Evolutionary conservation across 2,797 vertebrate species (phyloP).

Genomic region (Hippoglossus hippoglossus): DNA sequence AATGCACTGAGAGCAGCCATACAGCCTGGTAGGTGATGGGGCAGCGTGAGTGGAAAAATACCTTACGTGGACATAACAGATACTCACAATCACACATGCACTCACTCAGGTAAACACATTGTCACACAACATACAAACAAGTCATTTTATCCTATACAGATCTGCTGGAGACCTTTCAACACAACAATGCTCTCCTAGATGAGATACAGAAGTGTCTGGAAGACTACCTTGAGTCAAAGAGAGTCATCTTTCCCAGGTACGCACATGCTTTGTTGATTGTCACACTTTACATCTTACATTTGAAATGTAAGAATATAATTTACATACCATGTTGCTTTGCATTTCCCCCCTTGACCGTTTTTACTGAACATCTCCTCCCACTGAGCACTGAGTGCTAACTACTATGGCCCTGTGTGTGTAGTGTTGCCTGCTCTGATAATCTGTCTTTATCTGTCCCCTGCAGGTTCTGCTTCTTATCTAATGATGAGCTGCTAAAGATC

Average conservation of each 20-base stretch:
- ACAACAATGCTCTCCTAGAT: constrained; percentile 88
- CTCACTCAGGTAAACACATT: no score
- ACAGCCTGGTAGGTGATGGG: constrained; percentile 79
- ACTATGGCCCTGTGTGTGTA: background rate
- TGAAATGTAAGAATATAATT: background rate
- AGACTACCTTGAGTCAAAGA: constrained; percentile 91
- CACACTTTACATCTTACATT: background rate
- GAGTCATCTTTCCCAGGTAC: constrained; percentile 90
- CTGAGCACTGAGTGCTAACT: constrained; percentile 4
- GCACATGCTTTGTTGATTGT: background rate
- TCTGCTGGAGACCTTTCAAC: constrained; percentile 87
- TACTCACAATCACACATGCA: no score
- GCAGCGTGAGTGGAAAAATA: background rate
- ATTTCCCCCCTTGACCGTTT: background rate
- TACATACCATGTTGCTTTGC: background rate
- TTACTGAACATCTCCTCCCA: constrained; percentile 6
- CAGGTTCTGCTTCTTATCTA: constrained; percentile 92
- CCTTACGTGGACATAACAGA: no score
- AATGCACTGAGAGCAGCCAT: constrained; percentile 85
- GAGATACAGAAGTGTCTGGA: constrained; percentile 92
- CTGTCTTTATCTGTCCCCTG: constrained; percentile 6
- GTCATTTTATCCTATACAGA: constrained; percentile 65
- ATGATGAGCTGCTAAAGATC: constrained; percentile 91
- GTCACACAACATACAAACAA: background rate
- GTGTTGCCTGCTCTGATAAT: constrained; percentile 10